Evolutionary conservation across 2,113 vertebrate genomes (phyloP).

Genomic region (Accipiter virgatus): DNA sequence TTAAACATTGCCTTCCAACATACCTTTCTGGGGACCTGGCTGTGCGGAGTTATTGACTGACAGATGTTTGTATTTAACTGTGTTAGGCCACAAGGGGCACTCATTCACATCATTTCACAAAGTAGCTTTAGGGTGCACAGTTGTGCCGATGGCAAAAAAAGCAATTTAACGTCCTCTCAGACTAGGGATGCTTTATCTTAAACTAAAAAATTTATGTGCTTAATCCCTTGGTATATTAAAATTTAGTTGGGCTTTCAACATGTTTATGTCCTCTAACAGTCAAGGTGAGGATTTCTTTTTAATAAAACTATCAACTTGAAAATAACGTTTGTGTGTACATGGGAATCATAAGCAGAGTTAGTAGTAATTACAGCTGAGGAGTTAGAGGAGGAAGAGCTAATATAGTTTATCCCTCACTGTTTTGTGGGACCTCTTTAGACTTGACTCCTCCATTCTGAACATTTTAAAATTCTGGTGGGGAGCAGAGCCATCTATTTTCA

Average conservation of each 20-base stretch:
- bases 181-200: not conserved
- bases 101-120: not conserved
- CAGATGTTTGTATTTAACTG: constrained; percentile 16
- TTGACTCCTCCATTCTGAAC: not conserved
- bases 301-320: not conserved
- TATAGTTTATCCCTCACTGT: not conserved
- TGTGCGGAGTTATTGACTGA: not conserved
- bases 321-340: not conserved
- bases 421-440: not conserved
- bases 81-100: not conserved
- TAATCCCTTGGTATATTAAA: constrained; percentile 18
- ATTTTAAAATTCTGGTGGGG: not conserved
- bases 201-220: constrained; percentile 51
- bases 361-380: not conserved
- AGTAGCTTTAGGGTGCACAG: not conserved
- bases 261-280: not conserved
- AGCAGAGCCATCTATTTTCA: not conserved
- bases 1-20: not conserved
- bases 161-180: constrained; percentile 36
- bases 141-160: constrained; percentile 43
- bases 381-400: not conserved
- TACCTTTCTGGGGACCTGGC: not conserved
- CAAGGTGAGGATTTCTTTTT: constrained; percentile 10
- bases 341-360: not conserved
- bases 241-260: not conserved